Percentiles rank a stretch among this genome's conserved stretches.
Conservation (phyloP, 2,888 invertebrate genomes). For the Caenorhabditis uteleia region DNA sequence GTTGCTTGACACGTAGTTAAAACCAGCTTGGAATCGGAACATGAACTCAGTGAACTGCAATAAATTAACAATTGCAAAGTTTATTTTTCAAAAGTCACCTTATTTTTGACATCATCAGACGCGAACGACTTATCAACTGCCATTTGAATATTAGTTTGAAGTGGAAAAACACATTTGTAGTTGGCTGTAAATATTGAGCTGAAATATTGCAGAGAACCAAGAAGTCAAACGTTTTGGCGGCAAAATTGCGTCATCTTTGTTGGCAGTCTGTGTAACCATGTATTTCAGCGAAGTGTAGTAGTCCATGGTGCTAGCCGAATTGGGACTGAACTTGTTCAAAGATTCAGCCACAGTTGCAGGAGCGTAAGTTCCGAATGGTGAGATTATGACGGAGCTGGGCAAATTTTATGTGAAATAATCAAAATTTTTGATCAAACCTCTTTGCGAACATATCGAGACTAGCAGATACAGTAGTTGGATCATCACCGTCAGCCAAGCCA, state of each 20-base stretch:
- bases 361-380: conserved; percentile 1
- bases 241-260: neutral
- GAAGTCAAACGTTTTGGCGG: conserved; percentile 17
- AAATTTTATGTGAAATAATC: neutral
- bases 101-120: neutral
- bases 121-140: conserved; percentile 12
- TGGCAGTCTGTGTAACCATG: conserved; percentile 2
- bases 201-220: neutral
- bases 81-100: neutral
- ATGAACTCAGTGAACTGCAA: conserved; percentile 13
- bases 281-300: conserved; percentile 9
- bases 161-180: conserved; percentile 2
- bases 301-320: neutral
- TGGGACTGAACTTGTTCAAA: conserved; percentile 9
- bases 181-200: neutral
- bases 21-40: neutral
- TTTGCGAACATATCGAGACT: conserved; percentile 8
- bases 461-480: neutral
- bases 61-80: neutral
- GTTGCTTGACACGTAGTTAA: conserved; percentile 23
- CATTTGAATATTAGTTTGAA: conserved; percentile 22
- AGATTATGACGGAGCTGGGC: conserved; percentile 12
- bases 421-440: conserved; percentile 3
- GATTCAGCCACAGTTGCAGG: neutral
- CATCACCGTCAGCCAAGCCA: conserved; percentile 7